Evolutionary conservation across 2,113 vertebrate species (phyloP).

Genomic region (Corythornis vintsioides): DNA sequence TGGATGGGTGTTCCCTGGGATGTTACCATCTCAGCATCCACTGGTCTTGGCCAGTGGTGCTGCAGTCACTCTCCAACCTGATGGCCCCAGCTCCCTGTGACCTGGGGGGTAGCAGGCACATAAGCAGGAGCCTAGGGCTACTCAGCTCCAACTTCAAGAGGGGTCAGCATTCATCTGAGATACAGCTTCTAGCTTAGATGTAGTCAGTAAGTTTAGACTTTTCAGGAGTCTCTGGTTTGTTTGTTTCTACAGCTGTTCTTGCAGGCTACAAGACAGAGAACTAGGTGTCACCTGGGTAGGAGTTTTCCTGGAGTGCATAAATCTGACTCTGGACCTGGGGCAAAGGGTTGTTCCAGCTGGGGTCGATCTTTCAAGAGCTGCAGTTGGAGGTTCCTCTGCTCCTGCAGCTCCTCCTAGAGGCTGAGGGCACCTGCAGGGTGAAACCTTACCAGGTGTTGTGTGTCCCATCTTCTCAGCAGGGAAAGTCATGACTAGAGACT

Average conservation of each 20-base stretch:
- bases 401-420: slow-evolving; percentile 11
- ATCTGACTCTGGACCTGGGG: not conserved
- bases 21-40: not conserved
- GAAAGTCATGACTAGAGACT: accelerated
- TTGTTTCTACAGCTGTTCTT: not conserved
- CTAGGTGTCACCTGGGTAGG: not conserved
- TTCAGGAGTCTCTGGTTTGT: not conserved
- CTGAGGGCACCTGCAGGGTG: not conserved
- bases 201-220: not conserved
- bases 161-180: too few species aligned
- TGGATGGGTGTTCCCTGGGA: accelerated
- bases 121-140: not conserved
- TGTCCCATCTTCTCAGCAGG: not conserved
- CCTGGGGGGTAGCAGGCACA: not conserved
- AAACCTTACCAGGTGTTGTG: not conserved
- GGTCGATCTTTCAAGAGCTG: not conserved
- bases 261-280: accelerated
- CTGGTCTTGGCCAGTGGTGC: not conserved
- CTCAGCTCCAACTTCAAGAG: accelerated
- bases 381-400: not conserved
- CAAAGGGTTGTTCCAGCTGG: not conserved
- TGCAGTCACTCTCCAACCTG: not conserved
- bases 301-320: accelerated
- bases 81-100: accelerated
- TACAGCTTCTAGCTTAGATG: too few species aligned